Evolutionary conservation across 2,888 invertebrate species (phyloP), one percentile per base, ranked within the genome.

Genomic region (Hipparchia semele): DNA sequence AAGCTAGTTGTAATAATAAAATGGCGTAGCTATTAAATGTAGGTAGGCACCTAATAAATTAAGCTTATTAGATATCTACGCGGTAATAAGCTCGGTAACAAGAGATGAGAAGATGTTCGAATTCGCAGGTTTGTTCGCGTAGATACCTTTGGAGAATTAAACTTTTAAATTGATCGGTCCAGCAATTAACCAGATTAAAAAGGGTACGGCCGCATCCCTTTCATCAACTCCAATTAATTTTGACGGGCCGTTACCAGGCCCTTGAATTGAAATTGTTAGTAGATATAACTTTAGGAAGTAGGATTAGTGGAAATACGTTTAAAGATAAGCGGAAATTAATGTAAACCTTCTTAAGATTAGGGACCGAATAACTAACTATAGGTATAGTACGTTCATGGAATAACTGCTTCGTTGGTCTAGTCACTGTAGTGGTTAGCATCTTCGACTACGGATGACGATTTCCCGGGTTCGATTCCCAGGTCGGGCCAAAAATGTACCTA

Each of bases 131-230:
- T 51, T 13, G 45, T 45, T n/a, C 7, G 66, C 6, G 33, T 39
- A 39, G 5, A 8, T 49, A 49, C 6, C 53, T 10, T 54, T 66
- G 51, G 2, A 49, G 66, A 66, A 72, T 45, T 53, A 70, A 74
- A 69, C 60, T 72, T 58, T 70, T 61, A 70, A 74, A 69, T 74
- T 66, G 68, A 72, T 74, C 49, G 67, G 66, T 58, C 69, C 33
- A 62, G 2, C 69, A 66, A 72, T 74, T 70, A 70, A 59, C 70
- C 58, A 58, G 10, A 68, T 68, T 68, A 58, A 68, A 68, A 58
- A 68, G 67, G 67, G 45, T 56, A 67, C 56, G 12, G 53, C 56
- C 54, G 12, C 67, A 56, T 56, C 54, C 54, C 54, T 58, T 58
- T 56, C 49, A 13, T 68, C 46, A 68, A 13, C 13, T 58, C 46